phyloP scores from a whole-genome alignment of 1,140 invertebrate species.

The Drosophila kanapiae region DNA sequence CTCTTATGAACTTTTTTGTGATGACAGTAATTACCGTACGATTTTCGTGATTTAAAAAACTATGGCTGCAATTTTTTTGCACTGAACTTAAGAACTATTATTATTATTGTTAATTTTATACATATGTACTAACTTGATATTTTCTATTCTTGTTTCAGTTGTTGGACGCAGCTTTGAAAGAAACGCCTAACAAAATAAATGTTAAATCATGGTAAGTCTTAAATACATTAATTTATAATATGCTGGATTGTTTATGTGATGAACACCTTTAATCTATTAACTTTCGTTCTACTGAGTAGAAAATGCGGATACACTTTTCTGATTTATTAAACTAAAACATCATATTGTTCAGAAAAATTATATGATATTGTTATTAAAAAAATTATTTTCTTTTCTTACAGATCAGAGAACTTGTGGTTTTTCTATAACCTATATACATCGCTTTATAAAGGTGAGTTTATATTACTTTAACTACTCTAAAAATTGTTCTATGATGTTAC shows the following conservation, averaged over 20 bases:
- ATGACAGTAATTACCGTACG: constrained; percentile 79
- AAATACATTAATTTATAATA: no score
- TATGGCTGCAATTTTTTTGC: constrained; percentile 76
- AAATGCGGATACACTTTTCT: constrained; percentile 69
- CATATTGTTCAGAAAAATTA: background rate
- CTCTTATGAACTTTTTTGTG: constrained; percentile 13
- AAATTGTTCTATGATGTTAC: constrained; percentile 56
- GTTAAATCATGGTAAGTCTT: constrained; percentile 26
- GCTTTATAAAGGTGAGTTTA: constrained; percentile 8
- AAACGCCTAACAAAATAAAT: background rate
- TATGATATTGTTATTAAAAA: background rate
- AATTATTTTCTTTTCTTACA: background rate
- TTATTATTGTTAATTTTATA: background rate
- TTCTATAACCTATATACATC: no score
- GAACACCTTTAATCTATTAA: constrained; percentile 75
- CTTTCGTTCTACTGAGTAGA: constrained; percentile 81
- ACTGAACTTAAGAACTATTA: constrained; percentile 40
- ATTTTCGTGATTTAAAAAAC: constrained; percentile 68
- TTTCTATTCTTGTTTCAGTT: background rate
- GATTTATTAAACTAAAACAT: constrained; percentile 17
- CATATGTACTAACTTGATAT: background rate
- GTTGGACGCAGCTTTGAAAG: background rate
- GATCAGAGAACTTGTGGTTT: background rate
- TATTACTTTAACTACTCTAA: background rate
- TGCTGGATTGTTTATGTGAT: constrained; percentile 49